These are phyloP conservation scores for Theropithecus gelada DNA, from an alignment of 2,113 vertebrate species.

Conservation along the genomic window DNA sequence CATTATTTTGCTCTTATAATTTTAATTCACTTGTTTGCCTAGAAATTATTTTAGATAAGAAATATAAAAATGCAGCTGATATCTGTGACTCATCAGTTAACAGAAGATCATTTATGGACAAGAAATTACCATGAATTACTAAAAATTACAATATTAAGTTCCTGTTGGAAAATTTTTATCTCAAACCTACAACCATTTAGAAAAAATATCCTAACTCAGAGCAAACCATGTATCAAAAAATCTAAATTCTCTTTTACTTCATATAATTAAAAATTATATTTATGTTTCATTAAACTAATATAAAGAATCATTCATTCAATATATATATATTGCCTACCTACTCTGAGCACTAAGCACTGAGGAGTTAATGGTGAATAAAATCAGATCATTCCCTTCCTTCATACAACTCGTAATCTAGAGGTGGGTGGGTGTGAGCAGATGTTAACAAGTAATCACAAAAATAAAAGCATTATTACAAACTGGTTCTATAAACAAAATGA, in stretches of 20 bases:
- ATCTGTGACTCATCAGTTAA: background rate
- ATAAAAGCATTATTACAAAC: background rate
- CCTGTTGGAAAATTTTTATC: background rate
- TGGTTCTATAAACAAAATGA: background rate
- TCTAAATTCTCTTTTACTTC: background rate
- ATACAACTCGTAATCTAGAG: background rate
- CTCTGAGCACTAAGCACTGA: background rate
- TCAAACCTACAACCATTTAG: background rate
- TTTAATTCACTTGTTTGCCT: conserved; percentile 24
- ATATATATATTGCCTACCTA: background rate
- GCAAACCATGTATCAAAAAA: background rate
- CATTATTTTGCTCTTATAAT: background rate
- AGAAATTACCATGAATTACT: background rate
- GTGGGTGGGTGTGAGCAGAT: background rate
- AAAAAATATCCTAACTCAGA: background rate
- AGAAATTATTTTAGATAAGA: background rate
- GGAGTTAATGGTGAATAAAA: background rate
- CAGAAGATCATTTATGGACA: background rate
- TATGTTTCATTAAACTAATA: background rate
- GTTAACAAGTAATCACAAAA: background rate
- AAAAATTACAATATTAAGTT: conserved; percentile 42
- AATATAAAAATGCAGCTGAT: background rate
- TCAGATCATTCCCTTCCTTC: background rate
- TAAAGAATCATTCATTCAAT: background rate
- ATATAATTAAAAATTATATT: background rate